Evolutionary conservation across 2,113 vertebrate species (phyloP).

Genomic region (Oophaga pumilio): DNA sequence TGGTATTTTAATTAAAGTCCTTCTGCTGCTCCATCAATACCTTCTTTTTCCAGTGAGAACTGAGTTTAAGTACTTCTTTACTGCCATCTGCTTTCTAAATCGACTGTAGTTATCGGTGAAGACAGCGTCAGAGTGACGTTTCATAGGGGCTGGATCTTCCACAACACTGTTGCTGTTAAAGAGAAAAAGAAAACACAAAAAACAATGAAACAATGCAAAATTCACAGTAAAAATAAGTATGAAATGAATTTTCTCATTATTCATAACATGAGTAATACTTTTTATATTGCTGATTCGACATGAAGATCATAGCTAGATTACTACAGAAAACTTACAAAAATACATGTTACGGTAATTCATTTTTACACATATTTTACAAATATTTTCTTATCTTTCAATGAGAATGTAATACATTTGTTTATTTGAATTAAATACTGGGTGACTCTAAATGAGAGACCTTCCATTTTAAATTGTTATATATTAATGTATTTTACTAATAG

Average conservation of each 20-base stretch:
- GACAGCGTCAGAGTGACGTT: constrained; percentile 93
- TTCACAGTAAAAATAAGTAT: not conserved
- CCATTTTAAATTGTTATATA: no score
- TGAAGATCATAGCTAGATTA: not conserved
- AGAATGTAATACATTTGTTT: no score
- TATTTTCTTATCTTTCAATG: no score
- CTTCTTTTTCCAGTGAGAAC: constrained; percentile 91
- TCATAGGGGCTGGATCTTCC: constrained; percentile 79
- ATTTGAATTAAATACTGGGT: no score
- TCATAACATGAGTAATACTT: not conserved
- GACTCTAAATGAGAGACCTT: no score
- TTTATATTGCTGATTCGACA: not conserved
- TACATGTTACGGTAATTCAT: no score
- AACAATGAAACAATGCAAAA: not conserved
- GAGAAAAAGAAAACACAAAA: not conserved
- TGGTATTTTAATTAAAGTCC: constrained; percentile 41
- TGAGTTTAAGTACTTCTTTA: constrained; percentile 94
- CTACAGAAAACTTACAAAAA: not conserved
- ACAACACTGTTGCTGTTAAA: constrained; percentile 72
- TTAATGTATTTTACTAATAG: no score
- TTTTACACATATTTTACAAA: no score
- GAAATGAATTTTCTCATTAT: not conserved
- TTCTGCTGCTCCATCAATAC: constrained; percentile 66
- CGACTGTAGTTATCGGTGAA: constrained; percentile 98
- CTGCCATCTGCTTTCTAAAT: constrained; percentile 94